phyloP scores from a whole-genome alignment of 2,888 invertebrate species.

The Seira ritae region DNA sequence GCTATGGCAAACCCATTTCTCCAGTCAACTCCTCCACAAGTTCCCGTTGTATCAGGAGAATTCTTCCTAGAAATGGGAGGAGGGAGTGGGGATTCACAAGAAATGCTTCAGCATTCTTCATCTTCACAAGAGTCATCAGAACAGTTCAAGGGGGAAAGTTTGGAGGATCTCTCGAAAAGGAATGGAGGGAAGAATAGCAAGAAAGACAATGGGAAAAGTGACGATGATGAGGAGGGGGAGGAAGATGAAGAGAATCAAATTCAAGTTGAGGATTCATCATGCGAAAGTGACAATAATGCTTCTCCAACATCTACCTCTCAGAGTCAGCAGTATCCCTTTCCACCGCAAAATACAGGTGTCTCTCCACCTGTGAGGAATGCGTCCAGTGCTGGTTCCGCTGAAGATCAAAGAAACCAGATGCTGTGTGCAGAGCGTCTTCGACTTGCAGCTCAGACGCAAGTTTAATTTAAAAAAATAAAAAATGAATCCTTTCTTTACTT shows the following conservation, averaged over 20 bases:
- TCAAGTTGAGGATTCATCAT: conserved; percentile 41
- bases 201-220: not conserved
- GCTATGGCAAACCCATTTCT: conserved; percentile 68
- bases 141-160: too few relatives aligned
- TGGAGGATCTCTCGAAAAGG: not conserved
- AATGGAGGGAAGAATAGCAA: not conserved
- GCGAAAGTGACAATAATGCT: conserved; percentile 27
- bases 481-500: not conserved
- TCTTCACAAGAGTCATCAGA: too few relatives aligned
- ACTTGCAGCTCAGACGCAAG: conserved; percentile 70
- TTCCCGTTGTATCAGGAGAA: conserved; percentile 65
- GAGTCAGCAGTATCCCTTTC: conserved; percentile 31
- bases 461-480: not conserved
- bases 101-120: too few relatives aligned
- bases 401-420: conserved; percentile 64
- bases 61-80: conserved; percentile 69
- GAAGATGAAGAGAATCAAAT: conserved; percentile 40
- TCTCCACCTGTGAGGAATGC: conserved; percentile 34
- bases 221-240: conserved; percentile 14
- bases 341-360: not conserved
- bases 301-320: conserved; percentile 19
- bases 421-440: conserved; percentile 70
- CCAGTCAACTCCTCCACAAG: conserved; percentile 35
- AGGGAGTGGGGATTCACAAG: too few relatives aligned
- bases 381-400: not conserved